Conservation (phyloP, 2,888 invertebrate genomes). For the Meteorus colon region DNA sequence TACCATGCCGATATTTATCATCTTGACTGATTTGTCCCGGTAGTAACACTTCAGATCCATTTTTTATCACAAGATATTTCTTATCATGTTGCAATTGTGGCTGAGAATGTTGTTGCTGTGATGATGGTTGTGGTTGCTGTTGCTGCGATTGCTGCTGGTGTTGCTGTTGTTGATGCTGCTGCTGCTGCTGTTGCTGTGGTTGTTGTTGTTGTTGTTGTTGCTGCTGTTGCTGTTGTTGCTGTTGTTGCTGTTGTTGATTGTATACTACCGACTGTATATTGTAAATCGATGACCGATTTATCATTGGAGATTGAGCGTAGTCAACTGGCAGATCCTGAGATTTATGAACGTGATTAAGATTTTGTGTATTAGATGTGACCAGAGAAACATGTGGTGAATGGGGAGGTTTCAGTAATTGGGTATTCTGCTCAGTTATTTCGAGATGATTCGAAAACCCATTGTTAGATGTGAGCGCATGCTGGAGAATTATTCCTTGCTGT, state of each 20-base stretch:
- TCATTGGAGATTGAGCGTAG: slow-evolving; percentile 62
- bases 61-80: slow-evolving; percentile 79
- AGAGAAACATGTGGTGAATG: slow-evolving; percentile 65
- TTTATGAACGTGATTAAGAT: slow-evolving; percentile 63
- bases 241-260: slow-evolving; percentile 48
- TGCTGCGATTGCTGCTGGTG: slow-evolving; percentile 63
- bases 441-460: slow-evolving; percentile 66
- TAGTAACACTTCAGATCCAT: slow-evolving; percentile 63
- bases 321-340: slow-evolving; percentile 67
- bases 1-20: slow-evolving; percentile 67
- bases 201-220: slow-evolving; percentile 62
- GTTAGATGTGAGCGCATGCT: slow-evolving; percentile 73
- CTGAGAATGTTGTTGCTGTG: slow-evolving; percentile 59
- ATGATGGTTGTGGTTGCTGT: slow-evolving; percentile 64
- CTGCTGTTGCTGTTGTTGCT: slow-evolving; percentile 62
- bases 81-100: slow-evolving; percentile 74
- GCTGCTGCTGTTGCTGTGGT: slow-evolving; percentile 57
- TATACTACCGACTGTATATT: slow-evolving; percentile 55
- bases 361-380: slow-evolving; percentile 61
- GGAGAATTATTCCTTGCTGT: slow-evolving; percentile 71
- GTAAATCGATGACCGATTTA: slow-evolving; percentile 35
- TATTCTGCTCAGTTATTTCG: slow-evolving; percentile 63
- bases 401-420: slow-evolving; percentile 63
- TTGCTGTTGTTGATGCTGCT: slow-evolving; percentile 41
- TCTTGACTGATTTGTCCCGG: slow-evolving; percentile 73